A percentile compares a stretch with the other conserved stretches of the same genome.
These are phyloP conservation scores for Periparus ater DNA, from an alignment of 2,797 vertebrate genomes.

Conservation along the genomic window DNA sequence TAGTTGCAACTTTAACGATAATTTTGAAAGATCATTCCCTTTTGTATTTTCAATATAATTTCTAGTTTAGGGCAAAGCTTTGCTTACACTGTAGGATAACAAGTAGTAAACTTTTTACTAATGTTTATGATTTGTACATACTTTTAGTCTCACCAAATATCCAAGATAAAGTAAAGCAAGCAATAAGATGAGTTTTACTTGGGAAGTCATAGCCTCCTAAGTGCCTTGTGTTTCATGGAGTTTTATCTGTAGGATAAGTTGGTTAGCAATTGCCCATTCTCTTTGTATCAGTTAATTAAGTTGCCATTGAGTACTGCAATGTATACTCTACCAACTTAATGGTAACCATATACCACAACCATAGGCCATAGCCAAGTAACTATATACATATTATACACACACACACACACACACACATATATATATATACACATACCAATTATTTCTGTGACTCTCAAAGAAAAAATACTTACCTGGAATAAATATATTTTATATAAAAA, in stretches of 20 bases:
- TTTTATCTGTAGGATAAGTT: neutral
- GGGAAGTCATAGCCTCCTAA: neutral
- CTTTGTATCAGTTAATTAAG: neutral
- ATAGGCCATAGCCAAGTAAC: neutral
- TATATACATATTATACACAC: neutral
- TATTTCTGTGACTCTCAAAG: neutral
- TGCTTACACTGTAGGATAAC: neutral
- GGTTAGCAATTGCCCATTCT: neutral
- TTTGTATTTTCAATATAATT: neutral
- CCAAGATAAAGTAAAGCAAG: neutral
- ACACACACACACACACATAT: no score
- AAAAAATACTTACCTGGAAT: neutral
- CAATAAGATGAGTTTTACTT: neutral
- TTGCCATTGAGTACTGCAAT: neutral
- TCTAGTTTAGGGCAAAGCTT: neutral
- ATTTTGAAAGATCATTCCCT: neutral
- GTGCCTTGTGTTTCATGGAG: neutral
- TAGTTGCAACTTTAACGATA: neutral
- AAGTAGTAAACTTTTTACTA: neutral
- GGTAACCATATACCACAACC: neutral
- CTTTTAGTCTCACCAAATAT: neutral
- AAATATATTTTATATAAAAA: neutral
- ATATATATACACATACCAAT: no score
- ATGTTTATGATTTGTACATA: neutral
- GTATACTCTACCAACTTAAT: neutral